A percentile compares a stretch with the other conserved stretches of the same genome.
Evolutionary conservation across 2,888 invertebrate species (phyloP).

Genomic region (Trissolcus brochymenae): DNA sequence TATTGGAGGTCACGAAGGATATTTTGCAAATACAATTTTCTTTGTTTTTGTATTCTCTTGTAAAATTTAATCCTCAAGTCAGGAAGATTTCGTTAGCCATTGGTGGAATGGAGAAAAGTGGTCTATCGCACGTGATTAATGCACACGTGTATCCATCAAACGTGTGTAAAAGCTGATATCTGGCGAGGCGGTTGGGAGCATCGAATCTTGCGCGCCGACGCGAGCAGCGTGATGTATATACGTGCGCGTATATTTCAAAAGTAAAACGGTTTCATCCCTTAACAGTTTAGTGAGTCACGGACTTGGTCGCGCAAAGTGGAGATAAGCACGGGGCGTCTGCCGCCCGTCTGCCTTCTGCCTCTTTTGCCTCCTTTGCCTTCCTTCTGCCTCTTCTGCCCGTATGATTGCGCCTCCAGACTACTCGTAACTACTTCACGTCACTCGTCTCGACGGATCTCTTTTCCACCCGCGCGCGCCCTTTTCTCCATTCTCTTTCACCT

Average conservation of each 20-base stretch:
- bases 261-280: slow-evolving; percentile 73
- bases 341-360: slow-evolving; percentile 75
- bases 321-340: slow-evolving; percentile 74
- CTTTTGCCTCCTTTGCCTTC: slow-evolving; percentile 72
- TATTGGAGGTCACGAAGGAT: slow-evolving; percentile 9
- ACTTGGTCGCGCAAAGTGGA: slow-evolving; percentile 62
- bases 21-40: slow-evolving; percentile 10
- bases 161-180: slow-evolving; percentile 13
- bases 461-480: slow-evolving; percentile 51
- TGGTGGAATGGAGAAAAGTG: background rate
- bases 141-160: slow-evolving; percentile 31
- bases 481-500: slow-evolving; percentile 37
- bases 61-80: background rate
- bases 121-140: slow-evolving; percentile 30
- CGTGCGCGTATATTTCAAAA: slow-evolving; percentile 59
- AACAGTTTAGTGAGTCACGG: slow-evolving; percentile 75
- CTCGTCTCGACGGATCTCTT: slow-evolving; percentile 45
- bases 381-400: slow-evolving; percentile 72
- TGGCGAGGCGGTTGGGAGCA: slow-evolving; percentile 5
- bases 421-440: slow-evolving; percentile 58
- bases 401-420: slow-evolving; percentile 61
- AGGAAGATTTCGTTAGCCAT: slow-evolving; percentile 1
- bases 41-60: background rate
- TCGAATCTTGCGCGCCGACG: slow-evolving; percentile 11
- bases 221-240: slow-evolving; percentile 18